phyloP scores from a whole-genome alignment of 1,140 invertebrate species.

The Tetranychus urticae region DNA sequence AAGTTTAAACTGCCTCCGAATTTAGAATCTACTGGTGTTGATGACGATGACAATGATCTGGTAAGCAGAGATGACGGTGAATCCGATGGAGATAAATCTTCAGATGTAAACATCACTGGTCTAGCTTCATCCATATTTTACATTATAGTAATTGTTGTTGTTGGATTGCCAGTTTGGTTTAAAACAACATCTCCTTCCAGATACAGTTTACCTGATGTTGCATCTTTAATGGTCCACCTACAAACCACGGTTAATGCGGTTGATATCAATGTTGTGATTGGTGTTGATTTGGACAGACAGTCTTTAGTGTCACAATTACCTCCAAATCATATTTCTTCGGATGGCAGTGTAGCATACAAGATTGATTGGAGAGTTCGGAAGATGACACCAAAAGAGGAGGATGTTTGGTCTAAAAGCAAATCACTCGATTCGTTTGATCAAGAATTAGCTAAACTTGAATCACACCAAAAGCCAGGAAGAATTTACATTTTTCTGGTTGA shows the following conservation, averaged over 20 bases:
- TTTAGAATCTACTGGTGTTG: neutral
- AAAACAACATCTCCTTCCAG: slow-evolving; percentile 5
- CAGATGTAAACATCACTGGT: neutral
- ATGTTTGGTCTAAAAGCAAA: neutral
- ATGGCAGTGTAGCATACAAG: slow-evolving; percentile 1
- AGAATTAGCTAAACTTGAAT: neutral
- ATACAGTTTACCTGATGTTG: slow-evolving; percentile 7
- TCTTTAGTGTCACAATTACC: neutral
- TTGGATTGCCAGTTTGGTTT: slow-evolving; percentile 9
- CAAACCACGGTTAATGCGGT: slow-evolving; percentile 4
- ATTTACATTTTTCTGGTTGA: neutral
- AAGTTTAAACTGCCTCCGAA: too few relatives aligned
- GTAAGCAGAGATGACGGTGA: neutral
- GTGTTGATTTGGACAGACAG: neutral
- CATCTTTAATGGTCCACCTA: slow-evolving; percentile 3
- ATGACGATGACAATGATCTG: neutral
- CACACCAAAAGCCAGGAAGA: neutral
- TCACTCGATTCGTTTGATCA: neutral
- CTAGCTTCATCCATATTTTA: neutral
- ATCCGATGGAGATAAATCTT: neutral
- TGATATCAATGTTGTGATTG: slow-evolving; percentile 1
- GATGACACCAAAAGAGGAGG: neutral
- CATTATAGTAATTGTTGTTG: slow-evolving; percentile 2
- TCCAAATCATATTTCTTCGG: neutral
- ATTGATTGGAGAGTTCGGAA: slow-evolving; percentile 5